A percentile compares a stretch with the other conserved stretches of the same genome.
Evolutionary conservation across 53 echinoderm and acorn worm species (phyloP).

Genomic region (Temnopleurus reevesii): DNA sequence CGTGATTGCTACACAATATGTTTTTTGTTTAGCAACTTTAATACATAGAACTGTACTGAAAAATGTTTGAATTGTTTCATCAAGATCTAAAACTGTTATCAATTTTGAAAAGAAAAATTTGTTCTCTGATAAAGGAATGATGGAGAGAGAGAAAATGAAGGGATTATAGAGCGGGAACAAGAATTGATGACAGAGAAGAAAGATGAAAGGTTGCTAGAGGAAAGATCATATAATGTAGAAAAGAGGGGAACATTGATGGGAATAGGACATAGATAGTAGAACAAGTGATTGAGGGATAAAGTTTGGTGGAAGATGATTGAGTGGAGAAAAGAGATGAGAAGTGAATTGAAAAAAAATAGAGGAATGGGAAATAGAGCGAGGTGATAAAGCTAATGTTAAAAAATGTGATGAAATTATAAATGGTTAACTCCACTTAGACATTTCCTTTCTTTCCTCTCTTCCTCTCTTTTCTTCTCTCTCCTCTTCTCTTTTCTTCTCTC

Average conservation of each 20-base stretch:
- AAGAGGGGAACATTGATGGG: no score
- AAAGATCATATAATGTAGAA: no score
- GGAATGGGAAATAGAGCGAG: background rate
- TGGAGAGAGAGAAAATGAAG: background rate
- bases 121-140: no score
- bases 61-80: no score
- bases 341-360: background rate
- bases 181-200: background rate
- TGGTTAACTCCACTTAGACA: background rate
- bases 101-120: no score
- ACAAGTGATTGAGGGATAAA: background rate
- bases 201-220: background rate
- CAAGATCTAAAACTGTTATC: no score
- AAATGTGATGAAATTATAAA: background rate
- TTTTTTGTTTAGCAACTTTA: no score
- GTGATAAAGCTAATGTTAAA: background rate
- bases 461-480: background rate
- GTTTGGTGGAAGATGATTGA: background rate
- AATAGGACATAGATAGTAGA: no score
- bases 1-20: no score
- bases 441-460: background rate
- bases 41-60: no score
- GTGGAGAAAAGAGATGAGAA: background rate
- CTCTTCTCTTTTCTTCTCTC: background rate
- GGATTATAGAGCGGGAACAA: background rate